Evolutionary conservation across 1,140 invertebrate genomes (phyloP).

Genomic region (Drosophila grimshawi): DNA sequence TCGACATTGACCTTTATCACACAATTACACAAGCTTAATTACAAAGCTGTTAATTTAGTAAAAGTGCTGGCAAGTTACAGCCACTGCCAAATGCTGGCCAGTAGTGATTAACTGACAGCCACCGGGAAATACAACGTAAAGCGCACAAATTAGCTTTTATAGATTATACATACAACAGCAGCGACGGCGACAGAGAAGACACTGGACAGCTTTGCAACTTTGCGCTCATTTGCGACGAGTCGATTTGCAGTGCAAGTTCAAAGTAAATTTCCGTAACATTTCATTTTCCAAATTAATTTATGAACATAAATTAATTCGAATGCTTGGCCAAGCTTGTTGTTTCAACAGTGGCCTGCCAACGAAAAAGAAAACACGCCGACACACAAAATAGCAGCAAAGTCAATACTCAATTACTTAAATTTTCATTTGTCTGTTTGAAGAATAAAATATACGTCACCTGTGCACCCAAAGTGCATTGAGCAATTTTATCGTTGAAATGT

Average conservation of each 20-base stretch:
- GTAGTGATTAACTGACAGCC: slow-evolving; percentile 19
- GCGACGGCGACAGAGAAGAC: slow-evolving; percentile 20
- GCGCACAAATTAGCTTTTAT: slow-evolving; percentile 61
- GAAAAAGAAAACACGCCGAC: slow-evolving; percentile 36
- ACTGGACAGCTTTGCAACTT: slow-evolving; percentile 43
- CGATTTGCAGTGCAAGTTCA: slow-evolving; percentile 65
- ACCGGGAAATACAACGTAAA: slow-evolving; percentile 25
- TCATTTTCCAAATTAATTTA: slow-evolving; percentile 81
- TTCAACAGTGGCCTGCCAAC: slow-evolving; percentile 32
- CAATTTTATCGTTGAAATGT: neutral
- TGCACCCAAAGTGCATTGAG: neutral
- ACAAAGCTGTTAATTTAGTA: slow-evolving; percentile 35
- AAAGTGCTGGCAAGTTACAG: slow-evolving; percentile 17
- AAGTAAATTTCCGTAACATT: slow-evolving; percentile 79
- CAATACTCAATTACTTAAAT: slow-evolving; percentile 17
- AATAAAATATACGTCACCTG: slow-evolving; percentile 22
- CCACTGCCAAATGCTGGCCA: neutral
- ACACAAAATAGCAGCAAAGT: slow-evolving; percentile 33
- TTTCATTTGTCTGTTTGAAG: slow-evolving; percentile 7
- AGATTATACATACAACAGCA: slow-evolving; percentile 22
- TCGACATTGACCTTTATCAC: slow-evolving; percentile 38
- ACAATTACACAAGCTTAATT: slow-evolving; percentile 48
- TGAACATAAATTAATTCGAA: slow-evolving; percentile 77
- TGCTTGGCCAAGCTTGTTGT: slow-evolving; percentile 42
- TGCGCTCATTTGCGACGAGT: slow-evolving; percentile 13